Conservation (phyloP, 2,888 invertebrate species). For the Drosophila setosimentum region DNA sequence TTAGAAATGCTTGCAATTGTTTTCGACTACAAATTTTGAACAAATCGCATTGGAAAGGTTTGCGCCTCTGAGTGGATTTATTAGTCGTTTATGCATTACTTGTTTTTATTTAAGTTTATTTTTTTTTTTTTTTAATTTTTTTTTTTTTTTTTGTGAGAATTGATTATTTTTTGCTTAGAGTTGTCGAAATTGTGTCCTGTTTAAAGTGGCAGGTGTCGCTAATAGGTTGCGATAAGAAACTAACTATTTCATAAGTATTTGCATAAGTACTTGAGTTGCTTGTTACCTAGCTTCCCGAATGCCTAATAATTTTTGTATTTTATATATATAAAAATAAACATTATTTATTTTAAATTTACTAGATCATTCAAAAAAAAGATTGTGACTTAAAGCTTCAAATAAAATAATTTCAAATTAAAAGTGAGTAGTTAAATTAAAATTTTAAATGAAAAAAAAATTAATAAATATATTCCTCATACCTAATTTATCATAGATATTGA, state of each 20-base stretch:
- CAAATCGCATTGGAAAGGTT: constrained; percentile 73
- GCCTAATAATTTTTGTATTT: background rate
- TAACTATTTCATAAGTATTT: constrained; percentile 7
- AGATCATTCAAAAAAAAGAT: too few species aligned
- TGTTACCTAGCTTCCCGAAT: background rate
- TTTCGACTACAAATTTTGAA: constrained; percentile 70
- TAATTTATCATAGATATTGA: background rate
- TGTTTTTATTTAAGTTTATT: constrained; percentile 9
- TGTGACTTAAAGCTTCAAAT: background rate
- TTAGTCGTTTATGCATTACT: constrained; percentile 26
- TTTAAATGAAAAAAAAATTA: background rate
- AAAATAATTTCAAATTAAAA: background rate
- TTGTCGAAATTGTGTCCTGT: constrained; percentile 30
- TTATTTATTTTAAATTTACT: too few species aligned
- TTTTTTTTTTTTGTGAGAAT: background rate
- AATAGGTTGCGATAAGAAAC: constrained; percentile 29
- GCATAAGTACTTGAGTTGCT: background rate
- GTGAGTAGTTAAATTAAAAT: background rate
- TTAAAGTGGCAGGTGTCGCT: constrained; percentile 25
- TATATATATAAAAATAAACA: background rate
- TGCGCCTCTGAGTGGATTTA: constrained; percentile 34
- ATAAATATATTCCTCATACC: background rate
- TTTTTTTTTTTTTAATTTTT: constrained; percentile 1
- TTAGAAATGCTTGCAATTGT: constrained; percentile 56
- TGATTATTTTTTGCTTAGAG: constrained; percentile 16